Conservation (phyloP, 2,888 invertebrate species). For the Saturnia japonica region DNA sequence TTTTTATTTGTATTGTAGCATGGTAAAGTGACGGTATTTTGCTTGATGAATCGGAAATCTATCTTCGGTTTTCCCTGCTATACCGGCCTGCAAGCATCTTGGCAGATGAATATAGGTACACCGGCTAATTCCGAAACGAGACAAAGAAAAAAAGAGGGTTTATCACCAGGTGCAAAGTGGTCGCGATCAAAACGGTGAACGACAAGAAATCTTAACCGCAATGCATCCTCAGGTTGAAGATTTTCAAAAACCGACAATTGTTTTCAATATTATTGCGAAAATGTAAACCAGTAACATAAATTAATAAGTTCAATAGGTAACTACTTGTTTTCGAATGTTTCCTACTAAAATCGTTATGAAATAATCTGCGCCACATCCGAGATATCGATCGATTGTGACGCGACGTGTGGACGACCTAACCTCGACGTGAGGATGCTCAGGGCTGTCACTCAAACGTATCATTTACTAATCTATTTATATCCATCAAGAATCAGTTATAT, state of each 20-base stretch:
- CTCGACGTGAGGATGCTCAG: conserved; percentile 13
- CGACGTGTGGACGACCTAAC: conserved; percentile 31
- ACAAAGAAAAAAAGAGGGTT: too few species aligned
- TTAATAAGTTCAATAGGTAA: background rate
- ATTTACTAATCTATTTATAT: background rate
- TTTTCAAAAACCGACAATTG: background rate
- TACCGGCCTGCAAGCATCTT: too few species aligned
- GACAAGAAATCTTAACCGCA: too few species aligned
- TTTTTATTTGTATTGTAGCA: too few species aligned
- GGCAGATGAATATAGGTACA: too few species aligned
- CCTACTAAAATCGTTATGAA: background rate
- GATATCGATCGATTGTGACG: conserved; percentile 51
- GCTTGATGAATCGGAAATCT: too few species aligned
- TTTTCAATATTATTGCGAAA: background rate
- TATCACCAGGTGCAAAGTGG: too few species aligned
- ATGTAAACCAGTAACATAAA: background rate
- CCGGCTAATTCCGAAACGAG: too few species aligned
- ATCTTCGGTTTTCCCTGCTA: too few species aligned
- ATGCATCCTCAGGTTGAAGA: too few species aligned
- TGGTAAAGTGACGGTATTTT: too few species aligned
- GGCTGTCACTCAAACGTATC: conserved; percentile 7
- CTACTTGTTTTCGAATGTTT: background rate
- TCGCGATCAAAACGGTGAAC: too few species aligned
- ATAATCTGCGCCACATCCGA: conserved; percentile 38
- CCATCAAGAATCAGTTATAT: background rate